phyloP scores from a whole-genome alignment of 2,888 invertebrate species.

The Drosophila neonasuta region DNA sequence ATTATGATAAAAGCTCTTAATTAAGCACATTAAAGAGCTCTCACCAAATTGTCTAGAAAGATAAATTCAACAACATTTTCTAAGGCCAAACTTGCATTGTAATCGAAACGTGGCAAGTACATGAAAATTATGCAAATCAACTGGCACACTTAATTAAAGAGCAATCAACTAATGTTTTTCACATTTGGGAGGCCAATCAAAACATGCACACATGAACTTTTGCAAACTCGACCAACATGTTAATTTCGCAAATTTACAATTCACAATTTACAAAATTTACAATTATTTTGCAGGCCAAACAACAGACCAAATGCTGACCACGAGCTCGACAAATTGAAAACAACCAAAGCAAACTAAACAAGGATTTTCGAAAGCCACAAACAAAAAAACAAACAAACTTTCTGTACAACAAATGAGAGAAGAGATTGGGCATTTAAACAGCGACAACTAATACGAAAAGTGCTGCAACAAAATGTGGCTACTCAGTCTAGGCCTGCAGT shows the following conservation, averaged over 20 bases:
- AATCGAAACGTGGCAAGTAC: neutral
- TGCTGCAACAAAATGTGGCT: conserved; percentile 56
- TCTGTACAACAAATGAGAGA: neutral
- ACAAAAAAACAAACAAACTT: neutral
- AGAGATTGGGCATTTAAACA: no score
- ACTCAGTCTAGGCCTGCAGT: conserved; percentile 46
- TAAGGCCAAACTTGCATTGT: neutral
- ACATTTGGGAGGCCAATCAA: conserved; percentile 3
- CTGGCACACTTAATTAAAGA: neutral
- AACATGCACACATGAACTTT: neutral
- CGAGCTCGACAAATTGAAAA: conserved; percentile 16
- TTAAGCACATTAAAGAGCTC: neutral
- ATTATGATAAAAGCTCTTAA: neutral
- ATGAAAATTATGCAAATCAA: neutral
- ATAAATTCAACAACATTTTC: neutral
- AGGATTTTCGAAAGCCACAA: conserved; percentile 5
- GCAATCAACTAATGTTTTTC: neutral
- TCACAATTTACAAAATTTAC: conserved; percentile 19
- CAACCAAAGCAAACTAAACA: conserved; percentile 12
- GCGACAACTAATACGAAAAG: neutral
- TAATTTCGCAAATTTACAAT: conserved; percentile 13
- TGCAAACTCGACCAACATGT: conserved; percentile 5
- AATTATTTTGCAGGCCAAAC: conserved; percentile 47
- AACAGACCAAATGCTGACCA: conserved; percentile 19
- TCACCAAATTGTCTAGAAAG: neutral